Evolutionary conservation across 2,113 vertebrate species (phyloP), one percentile per base, ranked within the genome.

Genomic region (Seriola quinqueradiata): DNA sequence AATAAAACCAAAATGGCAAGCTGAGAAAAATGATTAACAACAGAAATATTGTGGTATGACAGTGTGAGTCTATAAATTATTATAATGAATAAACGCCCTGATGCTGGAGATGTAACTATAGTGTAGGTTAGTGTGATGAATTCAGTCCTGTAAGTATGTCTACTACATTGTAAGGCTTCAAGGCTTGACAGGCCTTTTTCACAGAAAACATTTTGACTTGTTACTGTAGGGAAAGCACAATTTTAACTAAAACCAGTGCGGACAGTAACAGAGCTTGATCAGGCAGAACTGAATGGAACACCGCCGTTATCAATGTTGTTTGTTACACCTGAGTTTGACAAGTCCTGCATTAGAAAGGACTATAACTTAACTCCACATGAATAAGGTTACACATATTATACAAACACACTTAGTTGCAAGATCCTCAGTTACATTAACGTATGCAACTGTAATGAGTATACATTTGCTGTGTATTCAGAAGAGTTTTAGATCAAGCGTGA

Each of bases 1-100:
- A 81, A 1, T 70, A 66, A 83, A 76, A 81, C 72, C 50, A 79
- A 69, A 60, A 69, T 57, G 81, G 57, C 59, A 77, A 79, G 54
- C 77, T 52, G 48, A 12, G 10, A 52, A 70, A 64, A 70, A 48
- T n/a, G 14, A 81, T 90, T 83, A 73, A 63, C 74, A 81, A 40
- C 65, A 59, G 40, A 75, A 70, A 34, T 65, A 81, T 72, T 78
- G 55, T 60, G 46, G 65, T 44, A 16, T 1, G 21, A 36, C 74
- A 28, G 16, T 72, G 19, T 9, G 57, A 32, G 40, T 75, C 23
- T 21, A 28, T 72, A 58, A 68, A 32, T 38, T 42, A 59, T 72
- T 36, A 34, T n/a, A 28, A 28, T 28, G 28, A 28, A 28, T 50
- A 8, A 75, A 58, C 14, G 1, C 4, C 5, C 36, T 63, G 73